Percentiles rank a stretch among this genome's conserved stretches.
Evolutionary conservation across 2,888 invertebrate species (phyloP).

Genomic region (Axea sp.): DNA sequence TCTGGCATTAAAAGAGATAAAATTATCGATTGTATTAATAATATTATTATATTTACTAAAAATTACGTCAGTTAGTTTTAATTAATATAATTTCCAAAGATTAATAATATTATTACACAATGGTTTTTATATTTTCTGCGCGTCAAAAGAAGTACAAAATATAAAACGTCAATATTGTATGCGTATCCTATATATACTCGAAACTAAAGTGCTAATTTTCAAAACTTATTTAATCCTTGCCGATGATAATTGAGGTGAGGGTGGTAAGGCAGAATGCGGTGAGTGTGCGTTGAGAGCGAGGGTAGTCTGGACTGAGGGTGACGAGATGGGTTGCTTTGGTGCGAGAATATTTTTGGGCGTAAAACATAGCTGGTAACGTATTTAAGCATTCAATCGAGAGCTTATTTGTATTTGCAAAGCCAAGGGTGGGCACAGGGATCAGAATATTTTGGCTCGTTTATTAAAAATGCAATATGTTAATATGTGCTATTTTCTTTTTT

Average conservation of each 20-base stretch:
- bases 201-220: slow-evolving; percentile 57
- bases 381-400: slow-evolving; percentile 53
- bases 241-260: slow-evolving; percentile 44
- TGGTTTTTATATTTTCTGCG: too few species aligned
- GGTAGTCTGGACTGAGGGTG: slow-evolving; percentile 47
- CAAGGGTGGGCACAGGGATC: slow-evolving; percentile 33
- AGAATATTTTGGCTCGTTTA: slow-evolving; percentile 43
- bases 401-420: slow-evolving; percentile 48
- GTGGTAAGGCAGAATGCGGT: slow-evolving; percentile 27
- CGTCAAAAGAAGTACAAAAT: too few species aligned
- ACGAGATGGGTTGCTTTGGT: slow-evolving; percentile 20
- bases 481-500: slow-evolving; percentile 36
- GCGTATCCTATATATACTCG: slow-evolving; percentile 29
- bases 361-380: slow-evolving; percentile 35
- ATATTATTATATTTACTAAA: too few species aligned
- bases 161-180: slow-evolving; percentile 23
- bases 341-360: slow-evolving; percentile 50
- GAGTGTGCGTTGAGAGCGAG: slow-evolving; percentile 48
- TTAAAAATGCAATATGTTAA: slow-evolving; percentile 24
- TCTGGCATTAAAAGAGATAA: too few species aligned
- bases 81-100: too few species aligned
- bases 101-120: too few species aligned
- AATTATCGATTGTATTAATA: too few species aligned
- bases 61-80: too few species aligned
- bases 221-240: slow-evolving; percentile 54